phyloP scores from a whole-genome alignment of 2,888 invertebrate species.

The Urechis unicinctus region DNA sequence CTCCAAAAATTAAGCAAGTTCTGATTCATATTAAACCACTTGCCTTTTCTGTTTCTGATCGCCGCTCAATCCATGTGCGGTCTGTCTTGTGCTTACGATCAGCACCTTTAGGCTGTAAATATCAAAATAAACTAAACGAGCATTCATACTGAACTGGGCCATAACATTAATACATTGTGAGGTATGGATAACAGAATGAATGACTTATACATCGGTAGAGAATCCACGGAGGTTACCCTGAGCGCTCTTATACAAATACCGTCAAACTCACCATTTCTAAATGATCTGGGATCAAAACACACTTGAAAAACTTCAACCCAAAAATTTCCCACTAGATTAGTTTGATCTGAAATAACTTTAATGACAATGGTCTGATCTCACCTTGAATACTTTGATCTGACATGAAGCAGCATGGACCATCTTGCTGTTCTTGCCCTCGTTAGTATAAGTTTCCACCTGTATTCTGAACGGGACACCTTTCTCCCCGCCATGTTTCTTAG shows the following conservation, averaged over 20 bases:
- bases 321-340: too few relatives aligned
- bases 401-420: slow-evolving; percentile 91
- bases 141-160: not conserved
- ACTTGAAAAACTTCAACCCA: too few relatives aligned
- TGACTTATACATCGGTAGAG: too few relatives aligned
- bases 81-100: slow-evolving; percentile 96
- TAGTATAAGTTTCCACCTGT: slow-evolving; percentile 66
- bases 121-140: slow-evolving; percentile 47
- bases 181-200: too few relatives aligned
- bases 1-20: too few relatives aligned
- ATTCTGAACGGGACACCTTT: slow-evolving; percentile 95
- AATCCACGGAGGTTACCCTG: too few relatives aligned
- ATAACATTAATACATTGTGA: too few relatives aligned
- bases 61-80: slow-evolving; percentile 81
- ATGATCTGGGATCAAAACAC: too few relatives aligned
- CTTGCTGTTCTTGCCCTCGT: slow-evolving; percentile 49
- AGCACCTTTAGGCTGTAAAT: slow-evolving; percentile 76
- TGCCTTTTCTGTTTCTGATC: slow-evolving; percentile 34
- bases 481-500: slow-evolving; percentile 95
- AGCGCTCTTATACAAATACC: too few relatives aligned
- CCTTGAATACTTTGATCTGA: slow-evolving; percentile 81
- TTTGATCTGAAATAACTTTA: not conserved
- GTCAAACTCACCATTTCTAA: too few relatives aligned
- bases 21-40: too few relatives aligned
- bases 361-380: slow-evolving; percentile 20